These are phyloP conservation scores for Bradypodion pumilum DNA, from an alignment of 2,797 vertebrate genomes.

Conservation along the genomic window DNA sequence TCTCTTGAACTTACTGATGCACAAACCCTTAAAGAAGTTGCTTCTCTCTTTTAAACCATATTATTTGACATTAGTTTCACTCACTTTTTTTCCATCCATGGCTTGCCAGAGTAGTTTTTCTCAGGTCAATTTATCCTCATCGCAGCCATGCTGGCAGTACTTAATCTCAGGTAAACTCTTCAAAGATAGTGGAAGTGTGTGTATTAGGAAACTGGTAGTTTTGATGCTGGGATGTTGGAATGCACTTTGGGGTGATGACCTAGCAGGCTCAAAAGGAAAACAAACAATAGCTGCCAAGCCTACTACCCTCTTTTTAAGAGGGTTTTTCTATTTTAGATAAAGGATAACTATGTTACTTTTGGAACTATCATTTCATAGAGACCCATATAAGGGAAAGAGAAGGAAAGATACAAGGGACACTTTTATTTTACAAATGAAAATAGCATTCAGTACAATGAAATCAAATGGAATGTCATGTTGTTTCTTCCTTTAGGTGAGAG, in stretches of 20 bases:
- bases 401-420: not conserved
- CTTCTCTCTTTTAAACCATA: not conserved
- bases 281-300: not conserved
- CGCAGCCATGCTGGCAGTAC: not conserved
- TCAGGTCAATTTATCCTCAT: not conserved
- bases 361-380: not conserved
- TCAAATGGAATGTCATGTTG: not conserved
- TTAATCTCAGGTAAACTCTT: not conserved
- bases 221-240: not conserved
- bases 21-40: slow-evolving; percentile 5
- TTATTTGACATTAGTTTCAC: slow-evolving; percentile 14
- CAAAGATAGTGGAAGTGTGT: not conserved
- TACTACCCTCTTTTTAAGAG: not conserved
- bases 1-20: slow-evolving; percentile 14
- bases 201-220: not conserved
- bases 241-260: too few relatives aligned
- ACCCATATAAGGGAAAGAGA: not conserved
- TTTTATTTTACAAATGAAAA: not conserved
- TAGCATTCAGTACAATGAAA: not conserved
- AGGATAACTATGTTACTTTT: not conserved
- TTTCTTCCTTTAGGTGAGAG: too few relatives aligned
- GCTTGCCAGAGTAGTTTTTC: not conserved
- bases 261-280: not conserved
- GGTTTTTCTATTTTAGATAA: not conserved
- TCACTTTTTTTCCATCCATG: not conserved